phyloP scores from a whole-genome alignment of 2,888 invertebrate genomes.

The Coenonympha arcania region DNA sequence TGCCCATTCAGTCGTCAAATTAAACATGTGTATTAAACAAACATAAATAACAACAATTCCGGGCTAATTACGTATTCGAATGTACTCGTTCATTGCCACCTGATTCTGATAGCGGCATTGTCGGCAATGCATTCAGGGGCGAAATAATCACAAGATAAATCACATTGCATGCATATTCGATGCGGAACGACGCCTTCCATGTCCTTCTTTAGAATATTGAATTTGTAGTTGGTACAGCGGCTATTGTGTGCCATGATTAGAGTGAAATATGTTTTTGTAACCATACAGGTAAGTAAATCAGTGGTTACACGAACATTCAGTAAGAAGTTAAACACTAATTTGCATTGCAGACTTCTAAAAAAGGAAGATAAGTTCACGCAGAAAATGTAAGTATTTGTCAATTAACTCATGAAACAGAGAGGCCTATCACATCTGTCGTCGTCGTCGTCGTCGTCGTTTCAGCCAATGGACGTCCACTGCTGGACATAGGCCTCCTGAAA shows the following conservation, averaged over 20 bases:
- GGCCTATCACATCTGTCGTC: no score
- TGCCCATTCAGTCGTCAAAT: neutral
- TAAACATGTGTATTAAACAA: neutral
- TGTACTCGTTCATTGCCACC: conserved; percentile 41
- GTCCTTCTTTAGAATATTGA: conserved; percentile 11
- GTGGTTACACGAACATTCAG: no score
- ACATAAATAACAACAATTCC: conserved; percentile 4
- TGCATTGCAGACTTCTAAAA: no score
- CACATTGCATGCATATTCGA: conserved; percentile 25
- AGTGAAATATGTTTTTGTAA: neutral
- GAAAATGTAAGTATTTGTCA: no score
- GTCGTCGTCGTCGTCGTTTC: no score
- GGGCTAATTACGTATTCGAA: conserved; percentile 10
- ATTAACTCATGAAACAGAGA: no score
- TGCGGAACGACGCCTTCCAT: conserved; percentile 8
- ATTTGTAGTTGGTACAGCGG: neutral
- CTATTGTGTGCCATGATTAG: neutral
- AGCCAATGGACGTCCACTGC: no score
- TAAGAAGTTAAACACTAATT: no score
- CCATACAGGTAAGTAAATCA: no score
- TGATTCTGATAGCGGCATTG: conserved; percentile 38
- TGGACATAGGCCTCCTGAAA: no score
- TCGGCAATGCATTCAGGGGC: conserved; percentile 37
- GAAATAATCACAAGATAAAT: conserved; percentile 49
- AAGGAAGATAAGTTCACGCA: no score